Evolutionary conservation across 92 coral and sea anemone genomes (phyloP).

Genomic region (Zoanthus sociatus): DNA sequence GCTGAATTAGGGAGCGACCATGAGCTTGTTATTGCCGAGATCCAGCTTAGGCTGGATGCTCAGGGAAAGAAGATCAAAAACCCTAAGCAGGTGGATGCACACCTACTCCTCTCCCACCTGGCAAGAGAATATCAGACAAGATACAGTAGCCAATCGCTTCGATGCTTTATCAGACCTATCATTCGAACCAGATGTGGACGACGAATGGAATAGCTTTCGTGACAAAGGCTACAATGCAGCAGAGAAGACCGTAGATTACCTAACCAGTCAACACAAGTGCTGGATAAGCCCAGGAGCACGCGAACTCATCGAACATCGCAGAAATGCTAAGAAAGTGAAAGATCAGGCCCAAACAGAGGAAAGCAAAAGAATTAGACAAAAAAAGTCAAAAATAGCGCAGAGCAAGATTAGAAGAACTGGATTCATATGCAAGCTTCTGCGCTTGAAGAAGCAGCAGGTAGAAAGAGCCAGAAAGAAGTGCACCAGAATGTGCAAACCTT

Average conservation of each 20-base stretch:
- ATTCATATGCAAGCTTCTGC: too few relatives aligned
- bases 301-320: too few relatives aligned
- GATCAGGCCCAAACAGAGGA: too few relatives aligned
- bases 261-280: conserved; percentile 33
- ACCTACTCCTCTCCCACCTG: conserved; percentile 46
- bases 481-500: too few relatives aligned
- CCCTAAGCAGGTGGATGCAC: conserved; percentile 48
- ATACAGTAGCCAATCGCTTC: conserved; percentile 39
- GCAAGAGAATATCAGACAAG: conserved; percentile 23
- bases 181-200: not conserved
- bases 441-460: too few relatives aligned
- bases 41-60: conserved; percentile 18
- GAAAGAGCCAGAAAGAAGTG: too few relatives aligned
- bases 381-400: too few relatives aligned
- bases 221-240: conserved; percentile 8
- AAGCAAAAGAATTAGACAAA: too few relatives aligned
- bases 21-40: too few relatives aligned
- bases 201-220: conserved; percentile 23
- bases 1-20: not conserved
- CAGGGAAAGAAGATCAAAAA: conserved; percentile 46
- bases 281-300: not conserved
- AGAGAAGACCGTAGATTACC: conserved; percentile 5
- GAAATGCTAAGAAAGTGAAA: too few relatives aligned
- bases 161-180: conserved; percentile 31
- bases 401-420: too few relatives aligned